Evolutionary conservation across 1,140 invertebrate genomes (phyloP).

Genomic region (Diachasmimorpha longicaudata): DNA sequence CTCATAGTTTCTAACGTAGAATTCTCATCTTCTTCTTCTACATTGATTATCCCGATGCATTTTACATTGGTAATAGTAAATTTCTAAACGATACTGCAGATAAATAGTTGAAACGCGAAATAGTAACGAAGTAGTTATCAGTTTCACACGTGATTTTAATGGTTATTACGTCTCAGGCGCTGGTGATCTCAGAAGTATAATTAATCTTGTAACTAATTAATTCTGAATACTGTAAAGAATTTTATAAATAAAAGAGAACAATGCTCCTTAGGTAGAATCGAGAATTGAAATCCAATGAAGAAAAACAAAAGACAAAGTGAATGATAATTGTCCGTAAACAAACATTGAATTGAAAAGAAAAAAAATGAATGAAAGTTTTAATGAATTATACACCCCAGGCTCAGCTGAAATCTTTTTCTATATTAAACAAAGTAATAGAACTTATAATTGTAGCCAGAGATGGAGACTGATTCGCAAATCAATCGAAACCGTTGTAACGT

Average conservation of each 20-base stretch:
- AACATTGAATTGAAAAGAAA: background rate
- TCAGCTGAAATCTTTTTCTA: conserved; percentile 1
- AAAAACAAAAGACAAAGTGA: conserved; percentile 4
- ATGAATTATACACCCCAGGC: background rate
- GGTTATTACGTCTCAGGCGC: conserved; percentile 48
- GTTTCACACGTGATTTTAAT: conserved; percentile 25
- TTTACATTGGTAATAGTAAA: background rate
- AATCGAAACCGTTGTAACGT: conserved; percentile 29
- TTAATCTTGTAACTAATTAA: conserved; percentile 26
- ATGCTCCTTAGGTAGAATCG: conserved; percentile 23
- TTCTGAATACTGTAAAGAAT: conserved; percentile 33
- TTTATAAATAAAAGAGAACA: conserved; percentile 23
- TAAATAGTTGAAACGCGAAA: background rate
- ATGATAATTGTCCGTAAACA: background rate
- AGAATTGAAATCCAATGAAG: background rate
- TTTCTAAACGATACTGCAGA: background rate
- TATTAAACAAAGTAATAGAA: background rate
- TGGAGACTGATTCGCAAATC: conserved; percentile 36
- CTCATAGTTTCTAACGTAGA: background rate
- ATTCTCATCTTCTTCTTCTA: background rate
- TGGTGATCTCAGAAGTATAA: conserved; percentile 49
- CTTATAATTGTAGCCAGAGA: conserved; percentile 31
- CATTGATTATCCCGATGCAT: background rate
- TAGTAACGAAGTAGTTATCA: background rate
- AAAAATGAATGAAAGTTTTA: background rate